Evolutionary conservation across 2,113 vertebrate genomes (phyloP), one percentile per base, ranked within the genome.

Genomic region (Petromus typicus): DNA sequence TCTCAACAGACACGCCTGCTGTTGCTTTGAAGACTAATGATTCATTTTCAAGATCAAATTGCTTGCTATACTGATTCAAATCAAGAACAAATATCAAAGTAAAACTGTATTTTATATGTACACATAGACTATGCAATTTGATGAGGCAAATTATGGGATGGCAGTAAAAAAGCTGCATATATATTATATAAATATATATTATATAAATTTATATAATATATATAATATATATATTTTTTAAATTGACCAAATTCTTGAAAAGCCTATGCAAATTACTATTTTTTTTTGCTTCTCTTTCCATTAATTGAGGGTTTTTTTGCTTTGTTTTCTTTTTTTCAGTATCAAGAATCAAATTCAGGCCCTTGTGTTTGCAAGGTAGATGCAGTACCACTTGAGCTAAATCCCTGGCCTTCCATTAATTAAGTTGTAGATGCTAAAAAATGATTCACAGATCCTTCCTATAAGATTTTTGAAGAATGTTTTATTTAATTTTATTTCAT

Each of bases 341-440:
- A 51, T 10, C 6, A 51, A 10, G 48, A 10, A 51, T 51, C 5
- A 51, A 51, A 51, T 10, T 51, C 48, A 51, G 48, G 48, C 48
- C 10, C 48, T 51, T 51, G 48, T 51, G 48, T 10, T 51, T 51
- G 48, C 48, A 5, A 51, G 10, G 10, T 51, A 51, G 48, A 10
- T 51, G 6, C 48, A 51, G 5, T 51, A 51, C 48, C 48, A 51
- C 48, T 51, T 51, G 48, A 10, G 48, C 10, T 5, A 51, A 51
- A 51, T 51, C 5, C 10, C 10, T 10, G 10, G 10, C 48, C 48
- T 98, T 96, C 96, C 97, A 97, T 96, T 98, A 98, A 98, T 98
- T 98, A 98, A 98, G 98, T 97, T 96, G 96, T 96, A 97, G 97
- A 98, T 95, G 98, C 96, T 96, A 95, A 98, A 97, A 97, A 1